Percentiles rank a stretch among this genome's conserved stretches.
Evolutionary conservation across 2,888 invertebrate genomes (phyloP).

Genomic region (Spialia ferax): DNA sequence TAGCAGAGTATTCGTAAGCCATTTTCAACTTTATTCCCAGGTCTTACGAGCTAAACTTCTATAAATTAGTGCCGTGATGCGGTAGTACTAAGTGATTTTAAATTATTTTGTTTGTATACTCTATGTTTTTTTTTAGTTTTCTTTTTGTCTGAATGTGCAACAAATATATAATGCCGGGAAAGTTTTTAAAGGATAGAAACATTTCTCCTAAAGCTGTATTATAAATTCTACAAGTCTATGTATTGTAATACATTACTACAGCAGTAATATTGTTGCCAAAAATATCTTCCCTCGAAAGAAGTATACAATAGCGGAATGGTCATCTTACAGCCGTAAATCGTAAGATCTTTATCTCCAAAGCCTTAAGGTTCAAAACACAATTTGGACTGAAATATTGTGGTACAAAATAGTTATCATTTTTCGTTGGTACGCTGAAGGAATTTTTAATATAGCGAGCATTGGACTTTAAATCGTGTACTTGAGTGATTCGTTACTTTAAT

Average conservation of each 20-base stretch:
- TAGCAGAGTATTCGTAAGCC: too few relatives aligned
- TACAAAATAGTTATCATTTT: conserved; percentile 30
- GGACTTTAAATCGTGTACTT: conserved; percentile 25
- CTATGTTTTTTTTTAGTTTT: too few relatives aligned
- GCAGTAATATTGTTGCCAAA: background rate
- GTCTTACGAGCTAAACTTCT: too few relatives aligned
- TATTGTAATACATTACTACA: background rate
- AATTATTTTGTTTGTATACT: too few relatives aligned
- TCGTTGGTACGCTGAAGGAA: conserved; percentile 27
- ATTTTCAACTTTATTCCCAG: too few relatives aligned
- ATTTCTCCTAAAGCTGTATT: too few relatives aligned
- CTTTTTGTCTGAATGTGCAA: too few relatives aligned
- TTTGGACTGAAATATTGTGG: conserved; percentile 15
- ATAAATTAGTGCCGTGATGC: too few relatives aligned
- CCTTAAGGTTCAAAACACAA: conserved; percentile 17
- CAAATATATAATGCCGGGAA: too few relatives aligned
- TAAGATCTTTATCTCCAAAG: background rate
- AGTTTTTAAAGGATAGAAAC: too few relatives aligned
- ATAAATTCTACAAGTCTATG: too few relatives aligned
- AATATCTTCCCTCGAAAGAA: background rate
- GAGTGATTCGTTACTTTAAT: conserved; percentile 24
- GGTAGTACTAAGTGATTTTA: too few relatives aligned
- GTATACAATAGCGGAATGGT: conserved; percentile 5
- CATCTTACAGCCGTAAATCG: conserved; percentile 10
- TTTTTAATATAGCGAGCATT: conserved; percentile 29